These are phyloP conservation scores for Hyalella azteca DNA, from an alignment of 2,888 invertebrate species.

Conservation along the genomic window DNA sequence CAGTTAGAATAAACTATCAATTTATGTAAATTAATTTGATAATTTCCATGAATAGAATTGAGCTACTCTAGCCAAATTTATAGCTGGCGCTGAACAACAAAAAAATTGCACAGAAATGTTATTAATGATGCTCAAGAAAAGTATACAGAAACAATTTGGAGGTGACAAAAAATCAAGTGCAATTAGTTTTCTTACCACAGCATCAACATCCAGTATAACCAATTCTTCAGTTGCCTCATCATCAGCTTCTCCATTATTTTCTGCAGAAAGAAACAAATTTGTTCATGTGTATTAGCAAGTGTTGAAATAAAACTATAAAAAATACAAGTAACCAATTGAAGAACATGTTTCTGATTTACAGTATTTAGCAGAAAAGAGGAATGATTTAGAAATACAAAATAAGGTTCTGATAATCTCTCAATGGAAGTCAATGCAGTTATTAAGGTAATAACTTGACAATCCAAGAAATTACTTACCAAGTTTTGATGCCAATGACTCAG, in stretches of 20 bases:
- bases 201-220: conserved; percentile 51
- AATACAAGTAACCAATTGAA: background rate
- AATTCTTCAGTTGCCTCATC: conserved; percentile 47
- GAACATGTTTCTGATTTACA: background rate
- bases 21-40: background rate
- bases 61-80: background rate
- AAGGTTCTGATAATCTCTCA: background rate
- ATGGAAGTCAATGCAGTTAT: background rate
- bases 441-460: background rate
- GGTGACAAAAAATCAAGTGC: background rate
- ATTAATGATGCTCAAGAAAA: no score
- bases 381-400: background rate
- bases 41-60: background rate
- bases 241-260: conserved; percentile 26
- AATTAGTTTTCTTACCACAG: conserved; percentile 45
- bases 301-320: no score
- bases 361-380: background rate
- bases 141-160: no score
- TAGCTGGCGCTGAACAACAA: no score
- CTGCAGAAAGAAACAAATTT: background rate
- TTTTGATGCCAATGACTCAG: background rate
- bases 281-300: background rate
- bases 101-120: no score
- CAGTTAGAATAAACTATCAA: no score
- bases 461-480: background rate